Conservation (phyloP, 2,888 invertebrate genomes). For the Lepetodrilus schrolli region DNA sequence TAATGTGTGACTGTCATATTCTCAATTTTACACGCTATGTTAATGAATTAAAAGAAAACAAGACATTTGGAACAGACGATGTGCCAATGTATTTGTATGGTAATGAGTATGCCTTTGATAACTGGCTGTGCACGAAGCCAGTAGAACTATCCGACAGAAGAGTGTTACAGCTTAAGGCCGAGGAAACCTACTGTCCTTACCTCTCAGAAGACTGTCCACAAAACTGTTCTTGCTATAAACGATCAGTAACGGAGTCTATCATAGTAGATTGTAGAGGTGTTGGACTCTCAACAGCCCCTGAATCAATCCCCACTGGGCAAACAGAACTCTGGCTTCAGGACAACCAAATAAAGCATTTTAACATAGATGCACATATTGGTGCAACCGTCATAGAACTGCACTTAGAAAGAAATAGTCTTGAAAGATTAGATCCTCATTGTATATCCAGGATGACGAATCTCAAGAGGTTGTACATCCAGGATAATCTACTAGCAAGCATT, state of each 20-base stretch:
- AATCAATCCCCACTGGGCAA: conserved; percentile 3
- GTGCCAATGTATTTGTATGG: background rate
- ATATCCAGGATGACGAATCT: conserved; percentile 7
- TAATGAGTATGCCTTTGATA: background rate
- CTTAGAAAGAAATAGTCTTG: conserved; percentile 1
- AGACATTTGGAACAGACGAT: background rate
- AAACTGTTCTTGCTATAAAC: background rate
- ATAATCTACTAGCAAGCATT: conserved; percentile 33
- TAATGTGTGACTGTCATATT: conserved; percentile 18
- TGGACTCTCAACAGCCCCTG: conserved; percentile 24
- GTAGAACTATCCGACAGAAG: background rate
- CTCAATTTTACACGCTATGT: conserved; percentile 15
- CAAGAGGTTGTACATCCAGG: conserved; percentile 23
- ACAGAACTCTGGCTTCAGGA: conserved; percentile 36
- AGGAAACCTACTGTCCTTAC: conserved; percentile 13
- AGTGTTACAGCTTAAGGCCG: background rate
- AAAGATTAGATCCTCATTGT: conserved; percentile 9
- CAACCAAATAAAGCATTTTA: conserved; percentile 28
- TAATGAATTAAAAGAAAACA: background rate
- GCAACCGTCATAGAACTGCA: background rate
- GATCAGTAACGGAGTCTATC: background rate
- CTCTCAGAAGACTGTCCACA: background rate
- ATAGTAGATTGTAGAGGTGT: conserved; percentile 15
- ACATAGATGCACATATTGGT: background rate
- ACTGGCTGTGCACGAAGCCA: conserved; percentile 9